Evolutionary conservation across 2,113 vertebrate species (phyloP), one percentile per base, ranked within the genome.

Genomic region (Orientallactaga bullata): DNA sequence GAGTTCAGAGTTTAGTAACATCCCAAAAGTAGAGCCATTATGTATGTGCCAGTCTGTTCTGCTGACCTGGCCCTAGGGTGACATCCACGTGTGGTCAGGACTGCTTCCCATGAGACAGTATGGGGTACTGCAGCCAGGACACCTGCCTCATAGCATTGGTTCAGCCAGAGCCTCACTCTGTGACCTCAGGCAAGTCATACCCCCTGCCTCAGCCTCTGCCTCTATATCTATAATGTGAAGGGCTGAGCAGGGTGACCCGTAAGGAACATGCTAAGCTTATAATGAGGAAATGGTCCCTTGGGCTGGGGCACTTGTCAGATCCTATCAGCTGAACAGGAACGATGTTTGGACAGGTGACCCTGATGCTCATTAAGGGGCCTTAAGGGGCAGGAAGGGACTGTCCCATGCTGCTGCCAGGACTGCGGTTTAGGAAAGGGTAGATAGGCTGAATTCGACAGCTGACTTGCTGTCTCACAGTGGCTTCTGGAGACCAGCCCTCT

Each of bases 401-500:
- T 42, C 82, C 51, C 24, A 9, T 55, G 90, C 77, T 60, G 60
- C 89, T 60, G 35, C 68, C 65, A 13, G 81, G 76, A 76, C 32
- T 42, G 66, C 24, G 79, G 32, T 37, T 42, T 55, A 32, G 61
- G 42, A 30, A 74, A 58, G 77, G 47, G 32, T 35, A 35, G 23
- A 1, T 11, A 60, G 82, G 30, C 32, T 7, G 1, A 30, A 16
- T 30, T 18, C 63, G 81, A 37, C 32, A 5, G 92, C 81, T 35
- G 42, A 21, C 55, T 42, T 0, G 21, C 89, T 42, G 10, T 21
- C 63, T 71, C 55, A 81, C 21, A 32, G 79, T 18, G 55, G 84
- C 84, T 92, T 85, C 95, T 76, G 83, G 89, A 90, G 87, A 92
- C 69, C 65, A 90, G 65, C 58, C n/a, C 76, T 85, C 86, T 88